Evolutionary conservation across 1,140 invertebrate species (phyloP).

Genomic region (Parapsyche elsis): DNA sequence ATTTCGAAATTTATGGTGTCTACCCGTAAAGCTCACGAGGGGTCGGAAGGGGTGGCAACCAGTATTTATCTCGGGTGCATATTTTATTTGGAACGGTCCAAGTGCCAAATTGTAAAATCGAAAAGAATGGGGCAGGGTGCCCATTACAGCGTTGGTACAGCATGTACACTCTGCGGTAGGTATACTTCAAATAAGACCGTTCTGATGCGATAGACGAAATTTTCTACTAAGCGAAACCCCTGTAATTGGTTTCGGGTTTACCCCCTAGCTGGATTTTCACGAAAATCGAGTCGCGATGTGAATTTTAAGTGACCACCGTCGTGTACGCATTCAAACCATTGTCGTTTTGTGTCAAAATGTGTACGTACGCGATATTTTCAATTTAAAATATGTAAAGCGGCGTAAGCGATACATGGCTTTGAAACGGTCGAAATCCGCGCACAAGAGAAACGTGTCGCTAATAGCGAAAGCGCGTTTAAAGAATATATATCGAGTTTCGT

Average conservation of each 20-base stretch:
- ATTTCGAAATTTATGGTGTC: slow-evolving; percentile 51
- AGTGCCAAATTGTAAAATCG: slow-evolving; percentile 22
- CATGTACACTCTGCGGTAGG: no score
- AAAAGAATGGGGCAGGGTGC: neutral
- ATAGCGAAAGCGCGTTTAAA: neutral
- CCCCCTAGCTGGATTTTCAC: no score
- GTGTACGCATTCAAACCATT: no score
- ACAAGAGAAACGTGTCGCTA: neutral
- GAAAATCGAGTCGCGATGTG: no score
- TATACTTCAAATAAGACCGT: no score
- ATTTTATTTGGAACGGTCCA: slow-evolving; percentile 28
- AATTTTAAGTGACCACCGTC: no score
- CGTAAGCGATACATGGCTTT: neutral
- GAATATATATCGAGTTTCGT: slow-evolving; percentile 12
- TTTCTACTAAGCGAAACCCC: no score
- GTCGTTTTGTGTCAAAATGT: no score
- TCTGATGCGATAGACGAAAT: no score
- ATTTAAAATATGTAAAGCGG: no score
- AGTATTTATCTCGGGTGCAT: slow-evolving; percentile 39
- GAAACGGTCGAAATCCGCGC: neutral
- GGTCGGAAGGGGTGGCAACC: neutral
- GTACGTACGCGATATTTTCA: no score
- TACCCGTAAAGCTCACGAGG: slow-evolving; percentile 13
- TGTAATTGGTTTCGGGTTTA: no score
- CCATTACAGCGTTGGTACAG: neutral